These are phyloP conservation scores for Heliconius hewitsoni DNA, from an alignment of 1,140 invertebrate species.

Conservation along the genomic window DNA sequence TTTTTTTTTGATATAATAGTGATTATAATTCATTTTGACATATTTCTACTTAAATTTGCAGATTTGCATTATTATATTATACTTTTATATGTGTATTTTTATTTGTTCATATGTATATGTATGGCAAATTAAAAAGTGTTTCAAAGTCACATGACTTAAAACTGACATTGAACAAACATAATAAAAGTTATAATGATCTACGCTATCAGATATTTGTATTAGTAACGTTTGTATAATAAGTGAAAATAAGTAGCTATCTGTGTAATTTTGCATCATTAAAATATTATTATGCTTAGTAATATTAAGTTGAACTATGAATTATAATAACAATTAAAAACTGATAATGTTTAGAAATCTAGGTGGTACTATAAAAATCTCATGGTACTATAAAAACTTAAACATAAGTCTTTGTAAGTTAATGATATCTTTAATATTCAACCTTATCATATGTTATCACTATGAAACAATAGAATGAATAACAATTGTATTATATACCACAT, in stretches of 20 bases:
- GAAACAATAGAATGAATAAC: neutral
- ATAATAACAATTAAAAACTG: neutral
- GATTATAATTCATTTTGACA: neutral
- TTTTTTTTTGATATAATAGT: neutral
- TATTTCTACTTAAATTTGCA: neutral
- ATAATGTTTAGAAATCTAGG: neutral
- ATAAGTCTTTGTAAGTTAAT: neutral
- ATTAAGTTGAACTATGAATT: neutral
- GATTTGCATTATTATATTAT: neutral
- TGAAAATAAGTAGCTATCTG: neutral
- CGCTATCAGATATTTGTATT: neutral
- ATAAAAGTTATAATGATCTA: neutral
- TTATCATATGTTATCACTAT: conserved; percentile 6
- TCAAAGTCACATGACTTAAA: neutral
- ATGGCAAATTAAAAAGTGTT: neutral
- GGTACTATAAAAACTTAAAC: neutral
- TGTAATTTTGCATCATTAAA: conserved; percentile 4
- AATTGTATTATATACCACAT: too few relatives aligned
- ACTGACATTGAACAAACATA: conserved; percentile 2
- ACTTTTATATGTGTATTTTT: neutral
- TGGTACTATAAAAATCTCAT: neutral
- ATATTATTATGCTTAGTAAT: neutral
- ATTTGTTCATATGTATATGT: neutral
- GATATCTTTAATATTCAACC: neutral
- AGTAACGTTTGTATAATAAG: neutral